Evolutionary conservation across 1,140 invertebrate species (phyloP), one percentile per base, ranked within the genome.

Genomic region (Doryteuthis pealeii): DNA sequence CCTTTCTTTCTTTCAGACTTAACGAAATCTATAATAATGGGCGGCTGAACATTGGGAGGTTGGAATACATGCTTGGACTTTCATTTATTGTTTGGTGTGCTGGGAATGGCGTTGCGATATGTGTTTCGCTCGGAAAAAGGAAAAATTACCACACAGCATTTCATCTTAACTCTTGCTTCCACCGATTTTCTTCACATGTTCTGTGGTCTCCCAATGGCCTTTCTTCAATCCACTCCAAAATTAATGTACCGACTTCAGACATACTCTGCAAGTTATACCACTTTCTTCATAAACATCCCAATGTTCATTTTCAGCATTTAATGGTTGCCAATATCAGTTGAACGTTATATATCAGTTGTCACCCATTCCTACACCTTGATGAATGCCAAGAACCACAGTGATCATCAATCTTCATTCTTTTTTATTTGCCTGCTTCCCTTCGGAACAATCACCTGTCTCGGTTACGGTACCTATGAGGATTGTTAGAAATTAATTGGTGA

Each of bases 261-360:
- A 10, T 77, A 14, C 43, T 82, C 49, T 85, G 83, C 74, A 85
- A 84, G 73, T 35, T 80, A 12, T 84, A 81, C 70, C 73, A 82
- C 45, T 84, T 86, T 72, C 70, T 85, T 22, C 77, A 79, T 65
- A n/a, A n/a, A 83, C 80, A 18, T 81, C 83, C 31, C 83, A 76
- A 30, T 74, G 84, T 32, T 81, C 81, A 0, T 85, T 81, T 69
- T 83, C 82, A 15, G 79, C 82, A 10, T 77, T 83, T 73, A 83
- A 86, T 86, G 81, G 77, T 80, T 14, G 82, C n/a, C 78, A 31
- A 85, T 86, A 18, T 83, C 83, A 14, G 78, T 85, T 35, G 83
- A 85, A 75, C 66, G 83, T n/a, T 85, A 82, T 75, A 78, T 85
- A 70, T 85, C 83, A 71, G 84, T 86, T 85, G 84, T 70, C 81